phyloP scores from a whole-genome alignment of 2,797 vertebrate species.

The Falco naumanni region DNA sequence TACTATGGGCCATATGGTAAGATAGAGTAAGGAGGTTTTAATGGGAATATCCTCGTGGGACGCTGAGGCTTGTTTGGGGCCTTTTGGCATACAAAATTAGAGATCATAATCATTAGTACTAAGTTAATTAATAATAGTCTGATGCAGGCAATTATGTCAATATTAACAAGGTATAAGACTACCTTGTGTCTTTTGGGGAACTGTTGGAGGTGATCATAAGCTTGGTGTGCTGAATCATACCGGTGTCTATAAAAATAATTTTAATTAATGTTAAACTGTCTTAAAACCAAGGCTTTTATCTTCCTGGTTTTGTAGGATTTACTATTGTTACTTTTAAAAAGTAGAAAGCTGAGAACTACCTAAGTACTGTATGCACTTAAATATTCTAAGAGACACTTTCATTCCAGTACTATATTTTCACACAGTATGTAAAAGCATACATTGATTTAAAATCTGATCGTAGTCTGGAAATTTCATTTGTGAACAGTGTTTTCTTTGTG shows the following conservation, averaged over 20 bases:
- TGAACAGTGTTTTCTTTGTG: constrained; percentile 33
- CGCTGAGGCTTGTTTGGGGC: background rate
- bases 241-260: background rate
- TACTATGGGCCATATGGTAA: background rate
- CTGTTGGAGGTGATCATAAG: background rate
- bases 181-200: background rate
- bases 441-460: background rate
- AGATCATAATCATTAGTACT: background rate
- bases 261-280: background rate
- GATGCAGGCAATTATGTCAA: background rate
- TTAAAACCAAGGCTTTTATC: background rate
- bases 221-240: background rate
- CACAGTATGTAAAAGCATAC: background rate
- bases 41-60: background rate
- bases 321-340: background rate
- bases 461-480: constrained; percentile 1
- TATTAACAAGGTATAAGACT: background rate
- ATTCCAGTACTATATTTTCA: constrained; percentile 11
- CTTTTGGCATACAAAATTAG: background rate
- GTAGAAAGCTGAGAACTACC: background rate
- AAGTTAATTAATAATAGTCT: background rate
- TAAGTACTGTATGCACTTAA: background rate
- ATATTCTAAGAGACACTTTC: background rate
- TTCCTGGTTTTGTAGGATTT: background rate
- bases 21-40: background rate